These are phyloP conservation scores for Mormyrus hasselquistii DNA, from an alignment of 2,797 vertebrate species.

Conservation along the genomic window DNA sequence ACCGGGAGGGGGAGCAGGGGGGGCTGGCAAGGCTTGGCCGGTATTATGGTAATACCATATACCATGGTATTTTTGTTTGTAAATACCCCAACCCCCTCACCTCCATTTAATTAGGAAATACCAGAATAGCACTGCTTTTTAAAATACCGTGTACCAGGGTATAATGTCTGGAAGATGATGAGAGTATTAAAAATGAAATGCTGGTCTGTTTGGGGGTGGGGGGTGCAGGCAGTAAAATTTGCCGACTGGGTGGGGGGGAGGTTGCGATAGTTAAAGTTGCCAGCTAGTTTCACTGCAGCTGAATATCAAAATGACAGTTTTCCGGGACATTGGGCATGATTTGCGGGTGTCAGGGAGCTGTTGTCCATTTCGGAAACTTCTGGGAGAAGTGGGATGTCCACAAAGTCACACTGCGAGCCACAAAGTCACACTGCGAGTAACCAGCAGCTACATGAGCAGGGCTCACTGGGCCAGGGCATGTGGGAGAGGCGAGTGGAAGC, in stretches of 20 bases:
- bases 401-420: neutral
- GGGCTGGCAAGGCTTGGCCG: neutral
- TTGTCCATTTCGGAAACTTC: neutral
- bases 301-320: neutral
- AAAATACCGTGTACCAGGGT: neutral
- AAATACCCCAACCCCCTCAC: neutral
- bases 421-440: neutral
- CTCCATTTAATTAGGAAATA: neutral
- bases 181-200: neutral
- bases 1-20: neutral
- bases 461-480: neutral
- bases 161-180: neutral
- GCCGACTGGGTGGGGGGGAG: neutral
- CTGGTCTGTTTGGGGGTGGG: neutral
- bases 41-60: neutral
- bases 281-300: neutral
- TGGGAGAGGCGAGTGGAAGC: neutral
- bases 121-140: neutral
- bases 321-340: neutral
- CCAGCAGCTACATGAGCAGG: neutral
- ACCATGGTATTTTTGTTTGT: neutral
- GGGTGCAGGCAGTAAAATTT: neutral
- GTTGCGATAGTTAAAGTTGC: neutral
- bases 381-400: neutral
- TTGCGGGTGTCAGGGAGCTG: neutral